Base-by-base conservation (phyloP, 2,113 vertebrate genomes). In the Lagopus leucura region DNA sequence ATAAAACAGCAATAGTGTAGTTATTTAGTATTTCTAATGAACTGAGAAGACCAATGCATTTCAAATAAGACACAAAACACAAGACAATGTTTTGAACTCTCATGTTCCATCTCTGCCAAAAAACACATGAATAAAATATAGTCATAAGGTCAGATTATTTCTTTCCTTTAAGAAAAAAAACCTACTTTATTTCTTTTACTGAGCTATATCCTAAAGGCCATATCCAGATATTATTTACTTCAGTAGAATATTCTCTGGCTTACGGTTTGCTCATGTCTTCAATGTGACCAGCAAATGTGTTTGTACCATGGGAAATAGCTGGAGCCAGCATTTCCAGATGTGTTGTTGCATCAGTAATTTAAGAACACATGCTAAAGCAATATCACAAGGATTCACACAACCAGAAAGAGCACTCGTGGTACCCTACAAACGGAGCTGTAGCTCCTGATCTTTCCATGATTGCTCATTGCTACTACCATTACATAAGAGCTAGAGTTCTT, bases 11-110 rank as follows among this genome's bases (percentile, higher is more conserved):
- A 82, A 34, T 57, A 84, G 47, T 20, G 2, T 24, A 69, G 83
- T 79, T 88, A 85, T 92, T 95, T 88, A 66, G 93, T 81, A 54
- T 78, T 90, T 92, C 92, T 95, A 75, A 81, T 85, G 45, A 86
- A 63, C 42, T 50, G 70, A 82, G 81, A 76, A 90, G 85, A 91
- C 76, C 36, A 45, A 9, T 57, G 90, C 66, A 75, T 88, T 95
- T 86, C 73, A 91, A 91, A 81, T 78, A 82, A 78, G 27, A 57
- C 9, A 66, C 52, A 72, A 92, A 81, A 72, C 52, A 95, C 40
- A 60, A 85, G 65, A 80, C n/a, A 94, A 42, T 54, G 42, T 76
- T 95, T 45, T 75, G 57, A 86, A 77, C 21, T 69, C 36, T 70
- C 73, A 63, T 8, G 5, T 66, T 88, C 12, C 13, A 30, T 45